phyloP scores from a whole-genome alignment of 2,888 invertebrate species.

The Heteromurus nitidus region DNA sequence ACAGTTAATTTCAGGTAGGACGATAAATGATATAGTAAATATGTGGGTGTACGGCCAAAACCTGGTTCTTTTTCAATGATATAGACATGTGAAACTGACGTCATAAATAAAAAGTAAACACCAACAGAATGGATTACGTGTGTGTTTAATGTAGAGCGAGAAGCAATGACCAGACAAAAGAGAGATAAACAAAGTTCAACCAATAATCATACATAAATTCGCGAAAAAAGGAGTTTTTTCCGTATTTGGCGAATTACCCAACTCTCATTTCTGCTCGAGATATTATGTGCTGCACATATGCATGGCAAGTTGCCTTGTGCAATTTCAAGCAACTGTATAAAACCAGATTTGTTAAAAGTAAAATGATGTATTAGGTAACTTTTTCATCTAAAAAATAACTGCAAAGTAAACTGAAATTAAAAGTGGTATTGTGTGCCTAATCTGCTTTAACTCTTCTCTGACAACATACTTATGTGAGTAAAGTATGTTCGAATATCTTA shows the following conservation, averaged over 20 bases:
- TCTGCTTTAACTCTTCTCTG: too few relatives aligned
- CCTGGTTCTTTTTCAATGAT: neutral
- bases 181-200: too few relatives aligned
- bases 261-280: neutral
- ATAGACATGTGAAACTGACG: constrained; percentile 47
- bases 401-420: neutral
- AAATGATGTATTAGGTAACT: constrained; percentile 8
- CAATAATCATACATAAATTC: too few relatives aligned
- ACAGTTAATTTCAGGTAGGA: too few relatives aligned
- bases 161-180: too few relatives aligned
- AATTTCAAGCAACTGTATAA: too few relatives aligned
- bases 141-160: constrained; percentile 41
- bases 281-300: neutral
- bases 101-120: neutral
- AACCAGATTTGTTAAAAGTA: constrained; percentile 4
- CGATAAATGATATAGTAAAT: too few relatives aligned
- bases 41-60: neutral
- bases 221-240: too few relatives aligned
- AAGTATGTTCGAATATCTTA: neutral
- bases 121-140: neutral
- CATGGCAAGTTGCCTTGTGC: too few relatives aligned
- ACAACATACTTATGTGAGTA: neutral
- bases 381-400: neutral
- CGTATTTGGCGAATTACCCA: constrained; percentile 7
- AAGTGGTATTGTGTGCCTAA: too few relatives aligned